Evolutionary conservation across 2,113 vertebrate species (phyloP).

Genomic region (Edolisoma coerulescens): DNA sequence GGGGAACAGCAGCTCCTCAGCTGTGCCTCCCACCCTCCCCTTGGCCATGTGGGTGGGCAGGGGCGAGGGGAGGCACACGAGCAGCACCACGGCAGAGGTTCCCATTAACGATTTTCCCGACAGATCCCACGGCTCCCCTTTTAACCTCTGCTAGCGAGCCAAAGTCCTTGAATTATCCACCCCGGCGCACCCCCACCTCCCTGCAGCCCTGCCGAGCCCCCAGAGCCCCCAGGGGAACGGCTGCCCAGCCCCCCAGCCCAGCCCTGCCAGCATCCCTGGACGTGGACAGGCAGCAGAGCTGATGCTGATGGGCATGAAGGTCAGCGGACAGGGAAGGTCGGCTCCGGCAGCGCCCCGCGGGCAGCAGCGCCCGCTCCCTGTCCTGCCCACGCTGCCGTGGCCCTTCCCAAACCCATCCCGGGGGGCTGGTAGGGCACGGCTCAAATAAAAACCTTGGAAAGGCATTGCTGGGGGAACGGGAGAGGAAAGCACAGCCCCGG

Average conservation of each 20-base stretch:
- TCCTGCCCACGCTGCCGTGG: fast-evolving
- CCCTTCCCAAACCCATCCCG: neutral
- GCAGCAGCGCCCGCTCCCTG: neutral
- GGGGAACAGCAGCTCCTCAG: neutral
- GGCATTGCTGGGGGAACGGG: fast-evolving
- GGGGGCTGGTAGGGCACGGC: neutral
- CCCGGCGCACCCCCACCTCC: neutral
- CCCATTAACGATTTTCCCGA: neutral
- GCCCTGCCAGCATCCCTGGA: neutral
- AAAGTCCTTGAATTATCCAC: neutral
- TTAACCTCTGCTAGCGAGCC: neutral
- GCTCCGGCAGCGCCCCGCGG: fast-evolving
- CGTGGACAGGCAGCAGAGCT: neutral
- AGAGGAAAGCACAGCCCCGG: neutral
- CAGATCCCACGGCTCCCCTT: neutral
- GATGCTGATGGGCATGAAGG: constrained; percentile 40
- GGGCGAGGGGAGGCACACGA: neutral
- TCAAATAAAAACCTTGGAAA: neutral
- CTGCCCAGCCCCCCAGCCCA: neutral
- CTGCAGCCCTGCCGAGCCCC: neutral
- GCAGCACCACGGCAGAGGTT: neutral
- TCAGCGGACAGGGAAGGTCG: neutral
- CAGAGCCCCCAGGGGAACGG: fast-evolving
- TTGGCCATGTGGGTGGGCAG: neutral
- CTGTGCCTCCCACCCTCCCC: neutral